phyloP scores from a whole-genome alignment of 2,797 vertebrate species.

The Eurystomus glaucurus region DNA sequence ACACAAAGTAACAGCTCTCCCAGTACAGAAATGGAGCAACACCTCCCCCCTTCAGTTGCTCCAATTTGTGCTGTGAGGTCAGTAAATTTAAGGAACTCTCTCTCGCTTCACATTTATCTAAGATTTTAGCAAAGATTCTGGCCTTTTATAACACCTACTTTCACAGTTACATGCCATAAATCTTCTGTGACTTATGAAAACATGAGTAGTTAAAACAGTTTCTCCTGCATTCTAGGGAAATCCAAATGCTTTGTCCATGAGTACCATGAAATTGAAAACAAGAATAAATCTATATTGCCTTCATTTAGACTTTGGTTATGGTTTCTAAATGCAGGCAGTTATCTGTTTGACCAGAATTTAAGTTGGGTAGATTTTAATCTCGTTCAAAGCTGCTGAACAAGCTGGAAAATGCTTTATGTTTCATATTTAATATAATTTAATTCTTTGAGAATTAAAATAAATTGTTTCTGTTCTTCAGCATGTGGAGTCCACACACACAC shows the following conservation, averaged over 20 bases:
- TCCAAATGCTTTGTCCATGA: not conserved
- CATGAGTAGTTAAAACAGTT: not conserved
- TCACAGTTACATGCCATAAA: not conserved
- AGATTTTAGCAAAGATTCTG: not conserved
- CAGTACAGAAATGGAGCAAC: not conserved
- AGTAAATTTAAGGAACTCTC: not conserved
- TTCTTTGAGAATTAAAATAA: not conserved
- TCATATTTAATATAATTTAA: not conserved
- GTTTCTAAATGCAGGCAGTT: not conserved
- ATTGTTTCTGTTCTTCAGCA: not conserved
- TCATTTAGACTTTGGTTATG: not conserved
- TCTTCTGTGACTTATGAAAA: not conserved
- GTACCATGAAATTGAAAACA: not conserved
- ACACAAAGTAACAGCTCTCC: not conserved
- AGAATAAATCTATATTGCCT: not conserved
- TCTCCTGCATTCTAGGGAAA: not conserved
- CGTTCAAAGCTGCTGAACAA: not conserved
- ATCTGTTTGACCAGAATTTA: not conserved
- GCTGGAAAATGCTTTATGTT: not conserved
- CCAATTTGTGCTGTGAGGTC: not conserved
- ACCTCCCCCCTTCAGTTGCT: not conserved
- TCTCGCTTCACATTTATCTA: not conserved
- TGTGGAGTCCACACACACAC: accelerated
- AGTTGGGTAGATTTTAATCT: not conserved
- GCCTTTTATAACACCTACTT: not conserved